A percentile compares a stretch with the other conserved stretches of the same genome.
These are phyloP conservation scores for Picathartes gymnocephalus DNA, from an alignment of 2,113 vertebrate species.

Conservation along the genomic window DNA sequence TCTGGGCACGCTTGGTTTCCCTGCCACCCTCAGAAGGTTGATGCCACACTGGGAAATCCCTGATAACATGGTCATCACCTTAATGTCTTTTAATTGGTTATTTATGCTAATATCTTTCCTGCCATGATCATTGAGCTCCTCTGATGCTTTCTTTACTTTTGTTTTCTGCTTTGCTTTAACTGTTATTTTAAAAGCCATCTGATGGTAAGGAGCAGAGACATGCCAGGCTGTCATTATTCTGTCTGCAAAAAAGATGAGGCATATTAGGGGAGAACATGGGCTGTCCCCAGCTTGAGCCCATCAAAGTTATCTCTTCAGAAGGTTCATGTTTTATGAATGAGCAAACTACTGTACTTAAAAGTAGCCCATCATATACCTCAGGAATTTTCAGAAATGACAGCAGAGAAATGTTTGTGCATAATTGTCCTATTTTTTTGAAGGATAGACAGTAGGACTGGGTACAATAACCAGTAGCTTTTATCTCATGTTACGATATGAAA, in stretches of 20 bases:
- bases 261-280: not conserved
- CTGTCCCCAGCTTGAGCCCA: conserved; percentile 26
- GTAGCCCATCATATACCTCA: not conserved
- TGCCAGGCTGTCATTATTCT: not conserved
- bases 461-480: not conserved
- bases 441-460: not conserved
- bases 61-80: not conserved
- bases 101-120: not conserved
- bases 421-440: conserved; percentile 13
- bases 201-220: not conserved
- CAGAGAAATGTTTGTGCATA: not conserved
- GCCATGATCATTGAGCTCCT: not conserved
- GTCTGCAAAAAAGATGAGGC: not conserved
- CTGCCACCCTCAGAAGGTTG: not conserved
- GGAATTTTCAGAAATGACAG: conserved; percentile 27
- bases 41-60: not conserved
- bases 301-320: conserved; percentile 33
- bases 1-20: not conserved
- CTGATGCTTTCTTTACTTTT: not conserved
- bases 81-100: not conserved
- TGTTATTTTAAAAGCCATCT: not conserved
- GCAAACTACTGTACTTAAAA: conserved; percentile 31
- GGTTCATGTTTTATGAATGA: conserved; percentile 60
- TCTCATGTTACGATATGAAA: not conserved
- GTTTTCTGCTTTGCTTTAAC: not conserved